phyloP scores from a whole-genome alignment of 1,140 invertebrate species.

The Neuroterus valhalla region DNA sequence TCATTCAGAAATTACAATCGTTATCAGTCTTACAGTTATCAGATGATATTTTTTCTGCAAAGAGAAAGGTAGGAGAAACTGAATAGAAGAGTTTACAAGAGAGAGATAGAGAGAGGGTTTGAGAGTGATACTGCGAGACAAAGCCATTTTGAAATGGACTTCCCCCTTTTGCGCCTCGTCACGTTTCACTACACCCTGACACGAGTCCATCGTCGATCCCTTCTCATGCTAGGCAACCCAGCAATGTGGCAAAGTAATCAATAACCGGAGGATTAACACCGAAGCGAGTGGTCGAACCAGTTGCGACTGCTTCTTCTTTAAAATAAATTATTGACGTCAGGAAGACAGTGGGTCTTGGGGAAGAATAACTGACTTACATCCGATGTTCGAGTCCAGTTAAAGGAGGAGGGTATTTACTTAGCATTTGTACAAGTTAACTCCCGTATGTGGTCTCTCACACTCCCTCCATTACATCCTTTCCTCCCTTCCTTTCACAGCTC shows the following conservation, averaged over 20 bases:
- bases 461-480: not conserved
- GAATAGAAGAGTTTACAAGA: not conserved
- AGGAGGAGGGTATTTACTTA: not conserved
- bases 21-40: too few species aligned
- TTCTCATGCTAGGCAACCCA: constrained; percentile 19
- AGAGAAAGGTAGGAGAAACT: too few species aligned
- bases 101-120: constrained; percentile 28
- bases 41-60: too few species aligned
- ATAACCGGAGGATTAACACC: constrained; percentile 26
- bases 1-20: too few species aligned
- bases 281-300: constrained; percentile 7
- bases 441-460: not conserved
- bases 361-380: constrained; percentile 8
- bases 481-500: not conserved
- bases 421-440: constrained; percentile 5
- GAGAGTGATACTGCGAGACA: constrained; percentile 33
- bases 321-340: constrained; percentile 22
- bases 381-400: constrained; percentile 11
- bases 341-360: not conserved
- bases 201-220: constrained; percentile 26
- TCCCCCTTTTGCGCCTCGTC: constrained; percentile 20
- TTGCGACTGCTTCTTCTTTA: constrained; percentile 21
- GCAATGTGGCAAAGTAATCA: constrained; percentile 28
- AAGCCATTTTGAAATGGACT: constrained; percentile 33
- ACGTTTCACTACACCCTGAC: constrained; percentile 29